Conservation (phyloP, 1,140 invertebrate genomes). For the Oncopeltus fasciatus region DNA sequence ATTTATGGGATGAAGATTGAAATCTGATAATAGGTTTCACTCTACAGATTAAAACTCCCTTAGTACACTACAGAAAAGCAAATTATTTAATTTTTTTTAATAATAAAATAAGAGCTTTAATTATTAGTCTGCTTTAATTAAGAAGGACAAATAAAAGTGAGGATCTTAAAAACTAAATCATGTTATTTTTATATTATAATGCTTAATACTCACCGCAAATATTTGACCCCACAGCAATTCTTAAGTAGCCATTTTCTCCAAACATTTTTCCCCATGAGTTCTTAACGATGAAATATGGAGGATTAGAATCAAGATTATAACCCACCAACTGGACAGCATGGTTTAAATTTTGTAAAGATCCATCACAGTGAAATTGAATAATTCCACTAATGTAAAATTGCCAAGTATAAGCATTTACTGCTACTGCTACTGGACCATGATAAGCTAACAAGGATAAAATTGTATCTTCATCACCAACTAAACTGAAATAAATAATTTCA, state of each 20-base stretch:
- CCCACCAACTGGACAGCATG: slow-evolving; percentile 78
- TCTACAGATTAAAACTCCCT: no score
- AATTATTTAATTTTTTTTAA: no score
- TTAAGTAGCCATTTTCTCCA: slow-evolving; percentile 61
- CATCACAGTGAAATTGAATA: slow-evolving; percentile 66
- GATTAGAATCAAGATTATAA: slow-evolving; percentile 53
- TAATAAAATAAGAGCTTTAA: no score
- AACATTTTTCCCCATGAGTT: slow-evolving; percentile 74
- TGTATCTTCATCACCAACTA: slow-evolving; percentile 46
- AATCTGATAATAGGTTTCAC: no score
- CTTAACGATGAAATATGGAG: slow-evolving; percentile 70
- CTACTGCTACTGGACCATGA: slow-evolving; percentile 61
- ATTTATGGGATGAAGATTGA: no score
- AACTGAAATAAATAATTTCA: slow-evolving; percentile 42
- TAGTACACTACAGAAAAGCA: no score
- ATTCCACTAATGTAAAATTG: slow-evolving; percentile 76
- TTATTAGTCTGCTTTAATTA: no score
- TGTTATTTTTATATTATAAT: no score
- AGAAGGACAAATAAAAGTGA: no score
- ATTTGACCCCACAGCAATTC: slow-evolving; percentile 62
- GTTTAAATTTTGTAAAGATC: slow-evolving; percentile 45
- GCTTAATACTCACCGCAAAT: slow-evolving; percentile 57
- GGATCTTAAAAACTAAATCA: no score
- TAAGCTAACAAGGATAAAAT: slow-evolving; percentile 46
- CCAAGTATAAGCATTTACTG: slow-evolving; percentile 74